Conservation (phyloP, 2,797 vertebrate genomes). For the Todus mexicanus region DNA sequence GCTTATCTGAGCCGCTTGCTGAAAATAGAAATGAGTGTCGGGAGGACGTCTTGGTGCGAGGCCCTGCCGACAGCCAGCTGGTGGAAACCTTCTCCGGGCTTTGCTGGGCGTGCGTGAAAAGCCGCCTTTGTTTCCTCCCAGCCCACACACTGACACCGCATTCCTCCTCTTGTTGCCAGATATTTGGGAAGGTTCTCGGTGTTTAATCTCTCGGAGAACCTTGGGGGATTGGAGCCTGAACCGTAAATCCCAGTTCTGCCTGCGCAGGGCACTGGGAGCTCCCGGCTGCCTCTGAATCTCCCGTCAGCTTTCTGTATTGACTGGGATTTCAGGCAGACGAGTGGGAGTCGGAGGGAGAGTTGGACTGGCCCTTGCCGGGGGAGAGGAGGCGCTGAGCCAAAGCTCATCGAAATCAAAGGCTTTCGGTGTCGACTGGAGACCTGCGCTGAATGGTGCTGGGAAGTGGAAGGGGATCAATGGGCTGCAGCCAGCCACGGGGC, state of each 20-base stretch:
- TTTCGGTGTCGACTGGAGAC: not conserved
- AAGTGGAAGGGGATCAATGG: not conserved
- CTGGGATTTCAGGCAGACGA: not conserved
- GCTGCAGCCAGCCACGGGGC: not conserved
- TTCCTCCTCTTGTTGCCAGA: conserved; percentile 44
- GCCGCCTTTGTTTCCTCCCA: conserved; percentile 47
- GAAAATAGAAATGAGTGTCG: conserved; percentile 47
- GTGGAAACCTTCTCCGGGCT: conserved; percentile 49
- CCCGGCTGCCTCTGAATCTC: not conserved
- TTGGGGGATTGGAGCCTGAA: not conserved
- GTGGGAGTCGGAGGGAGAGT: not conserved
- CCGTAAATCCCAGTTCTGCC: not conserved
- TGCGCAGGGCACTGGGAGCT: not conserved
- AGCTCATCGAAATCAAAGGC: not conserved
- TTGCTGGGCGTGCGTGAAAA: conserved; percentile 10
- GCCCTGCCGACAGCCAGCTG: conserved; percentile 43
- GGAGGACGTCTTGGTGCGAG: conserved; percentile 21
- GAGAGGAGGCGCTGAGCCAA: not conserved
- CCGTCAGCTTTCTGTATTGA: not conserved
- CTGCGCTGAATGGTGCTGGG: not conserved
- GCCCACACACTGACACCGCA: conserved; percentile 18
- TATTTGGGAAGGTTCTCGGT: not conserved
- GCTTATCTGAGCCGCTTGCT: conserved; percentile 51
- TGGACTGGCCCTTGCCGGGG: not conserved
- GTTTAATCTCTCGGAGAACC: conserved; percentile 8